Conservation (phyloP, 2,113 vertebrate species). For the Irena cyanogastra region DNA sequence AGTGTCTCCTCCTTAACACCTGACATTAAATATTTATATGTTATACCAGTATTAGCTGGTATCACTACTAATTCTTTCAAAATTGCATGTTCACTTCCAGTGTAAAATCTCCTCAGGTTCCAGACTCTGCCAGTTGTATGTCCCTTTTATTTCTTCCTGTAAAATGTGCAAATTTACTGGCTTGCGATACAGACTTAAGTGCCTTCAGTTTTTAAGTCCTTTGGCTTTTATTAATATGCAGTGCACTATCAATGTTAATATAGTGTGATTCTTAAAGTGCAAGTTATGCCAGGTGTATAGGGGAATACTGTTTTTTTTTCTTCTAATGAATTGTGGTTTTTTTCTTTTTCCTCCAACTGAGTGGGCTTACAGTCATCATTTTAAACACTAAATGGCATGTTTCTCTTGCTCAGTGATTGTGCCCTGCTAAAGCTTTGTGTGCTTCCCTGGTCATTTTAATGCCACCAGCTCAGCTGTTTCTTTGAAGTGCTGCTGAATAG, state of each 20-base stretch:
- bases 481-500: constrained; percentile 32
- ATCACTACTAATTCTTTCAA: neutral
- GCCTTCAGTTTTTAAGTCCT: neutral
- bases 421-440: constrained; percentile 28
- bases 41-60: neutral
- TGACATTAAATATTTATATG: neutral
- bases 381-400: constrained; percentile 1
- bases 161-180: neutral
- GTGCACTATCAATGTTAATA: neutral
- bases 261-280: neutral
- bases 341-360: neutral
- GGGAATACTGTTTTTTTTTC: neutral
- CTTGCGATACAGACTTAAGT: neutral
- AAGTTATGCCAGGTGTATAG: neutral
- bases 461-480: constrained; percentile 25
- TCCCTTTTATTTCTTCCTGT: neutral
- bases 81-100: neutral
- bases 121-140: neutral
- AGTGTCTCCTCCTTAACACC: neutral
- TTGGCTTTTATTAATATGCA: neutral
- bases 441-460: constrained; percentile 36
- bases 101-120: neutral
- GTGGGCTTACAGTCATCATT: constrained; percentile 3
- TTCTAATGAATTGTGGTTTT: neutral
- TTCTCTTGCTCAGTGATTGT: constrained; percentile 24